These are phyloP conservation scores for Diprion similis DNA, from an alignment of 1,140 invertebrate genomes.

Conservation along the genomic window DNA sequence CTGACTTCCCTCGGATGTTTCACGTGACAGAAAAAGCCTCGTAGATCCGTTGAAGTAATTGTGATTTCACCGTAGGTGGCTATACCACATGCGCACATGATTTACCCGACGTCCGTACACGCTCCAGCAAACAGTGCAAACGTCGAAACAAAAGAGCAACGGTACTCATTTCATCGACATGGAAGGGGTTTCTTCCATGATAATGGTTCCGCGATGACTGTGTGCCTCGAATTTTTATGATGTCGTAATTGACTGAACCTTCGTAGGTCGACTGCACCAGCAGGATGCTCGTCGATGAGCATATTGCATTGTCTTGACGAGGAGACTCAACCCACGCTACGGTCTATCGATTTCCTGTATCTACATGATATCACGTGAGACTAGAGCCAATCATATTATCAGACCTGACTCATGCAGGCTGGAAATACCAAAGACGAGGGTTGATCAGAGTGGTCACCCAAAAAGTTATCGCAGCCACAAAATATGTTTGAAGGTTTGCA, in stretches of 20 bases:
- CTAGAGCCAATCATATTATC: no score
- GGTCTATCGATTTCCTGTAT: background rate
- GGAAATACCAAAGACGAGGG: no score
- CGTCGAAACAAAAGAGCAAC: slow-evolving; percentile 3
- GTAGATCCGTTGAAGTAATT: no score
- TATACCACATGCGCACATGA: no score
- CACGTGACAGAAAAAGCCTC: no score
- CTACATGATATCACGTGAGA: background rate
- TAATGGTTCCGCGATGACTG: background rate
- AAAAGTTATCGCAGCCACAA: no score
- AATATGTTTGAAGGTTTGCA: no score
- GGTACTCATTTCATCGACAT: background rate
- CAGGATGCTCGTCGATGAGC: background rate
- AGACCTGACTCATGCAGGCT: no score
- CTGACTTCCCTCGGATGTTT: no score
- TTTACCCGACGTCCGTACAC: no score
- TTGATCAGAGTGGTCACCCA: no score
- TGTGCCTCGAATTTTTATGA: background rate
- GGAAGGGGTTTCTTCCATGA: background rate
- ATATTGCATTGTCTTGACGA: slow-evolving; percentile 2
- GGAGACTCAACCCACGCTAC: background rate
- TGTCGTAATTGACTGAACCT: slow-evolving; percentile 1
- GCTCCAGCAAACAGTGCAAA: background rate
- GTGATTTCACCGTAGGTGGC: no score
- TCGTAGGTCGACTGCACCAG: background rate